Conservation (phyloP, 2,888 invertebrate species). For the Trissoscelio sp. region DNA sequence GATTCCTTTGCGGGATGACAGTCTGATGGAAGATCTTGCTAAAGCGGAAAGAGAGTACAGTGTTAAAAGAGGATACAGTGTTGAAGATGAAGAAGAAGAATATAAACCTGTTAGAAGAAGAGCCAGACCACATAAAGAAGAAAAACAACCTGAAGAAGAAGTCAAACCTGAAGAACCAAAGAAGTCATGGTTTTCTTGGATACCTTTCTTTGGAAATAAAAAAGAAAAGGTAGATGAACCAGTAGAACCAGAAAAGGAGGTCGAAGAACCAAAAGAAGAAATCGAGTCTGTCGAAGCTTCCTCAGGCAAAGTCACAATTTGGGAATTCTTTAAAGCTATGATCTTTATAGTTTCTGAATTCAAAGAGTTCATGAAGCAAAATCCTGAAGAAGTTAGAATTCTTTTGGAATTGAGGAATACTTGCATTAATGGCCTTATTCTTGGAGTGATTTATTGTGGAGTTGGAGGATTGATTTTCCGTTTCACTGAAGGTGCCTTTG, state of each 20-base stretch:
- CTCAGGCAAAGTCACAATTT: conserved; percentile 69
- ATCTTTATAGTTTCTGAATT: conserved; percentile 82
- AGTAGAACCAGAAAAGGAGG: conserved; percentile 58
- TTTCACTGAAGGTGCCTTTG: conserved; percentile 92
- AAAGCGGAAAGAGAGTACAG: conserved; percentile 76
- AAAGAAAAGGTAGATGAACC: conserved; percentile 76
- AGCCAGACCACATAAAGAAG: conserved; percentile 69
- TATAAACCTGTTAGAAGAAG: conserved; percentile 72
- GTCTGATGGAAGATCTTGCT: conserved; percentile 67
- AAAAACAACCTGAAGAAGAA: conserved; percentile 76
- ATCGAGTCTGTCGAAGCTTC: neutral
- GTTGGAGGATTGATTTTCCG: conserved; percentile 92
- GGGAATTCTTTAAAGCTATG: conserved; percentile 75
- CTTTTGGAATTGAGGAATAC: conserved; percentile 86
- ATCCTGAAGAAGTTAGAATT: conserved; percentile 85
- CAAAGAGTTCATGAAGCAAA: conserved; percentile 84
- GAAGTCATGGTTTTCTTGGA: conserved; percentile 77
- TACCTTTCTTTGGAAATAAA: conserved; percentile 73
- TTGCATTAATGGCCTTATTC: conserved; percentile 88
- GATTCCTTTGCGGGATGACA: conserved; percentile 76
- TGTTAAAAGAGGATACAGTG: conserved; percentile 74
- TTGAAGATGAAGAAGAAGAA: conserved; percentile 74
- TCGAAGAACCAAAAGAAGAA: neutral
- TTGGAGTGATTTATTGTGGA: conserved; percentile 90
- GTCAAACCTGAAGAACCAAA: conserved; percentile 75